A percentile compares a stretch with the other conserved stretches of the same genome.
These are phyloP conservation scores for Trematomus loennbergii DNA, from an alignment of 2,113 vertebrate genomes.

Conservation along the genomic window DNA sequence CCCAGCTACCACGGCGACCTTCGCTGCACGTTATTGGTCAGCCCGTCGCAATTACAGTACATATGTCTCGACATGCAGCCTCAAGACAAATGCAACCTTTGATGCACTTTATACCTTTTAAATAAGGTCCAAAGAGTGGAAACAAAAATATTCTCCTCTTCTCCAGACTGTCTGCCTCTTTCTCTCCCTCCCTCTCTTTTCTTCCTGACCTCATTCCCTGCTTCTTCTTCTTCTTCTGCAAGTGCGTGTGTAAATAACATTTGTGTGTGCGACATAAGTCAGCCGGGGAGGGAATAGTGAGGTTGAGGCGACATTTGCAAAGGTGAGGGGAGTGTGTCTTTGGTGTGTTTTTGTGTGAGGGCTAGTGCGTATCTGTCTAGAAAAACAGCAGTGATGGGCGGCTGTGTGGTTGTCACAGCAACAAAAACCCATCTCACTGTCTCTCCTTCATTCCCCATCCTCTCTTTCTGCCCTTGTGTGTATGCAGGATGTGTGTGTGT, in stretches of 20 bases:
- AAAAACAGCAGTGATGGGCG: conserved; percentile 31
- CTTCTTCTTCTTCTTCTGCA: neutral
- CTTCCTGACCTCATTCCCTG: neutral
- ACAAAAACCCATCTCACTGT: conserved; percentile 30
- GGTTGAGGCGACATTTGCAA: conserved; percentile 43
- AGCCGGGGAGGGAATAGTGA: conserved; percentile 14
- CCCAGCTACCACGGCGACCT: conserved; percentile 28
- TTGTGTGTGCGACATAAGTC: conserved; percentile 5
- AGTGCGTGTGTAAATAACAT: neutral
- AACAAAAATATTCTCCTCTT: neutral
- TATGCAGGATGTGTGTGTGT: conserved; percentile 39
- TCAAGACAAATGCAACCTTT: conserved; percentile 12
- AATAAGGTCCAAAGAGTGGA: neutral
- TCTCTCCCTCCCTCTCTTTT: neutral
- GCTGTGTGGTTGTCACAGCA: conserved; percentile 66
- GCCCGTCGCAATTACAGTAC: conserved; percentile 33
- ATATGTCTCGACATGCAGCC: conserved; percentile 34
- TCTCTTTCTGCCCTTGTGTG: conserved; percentile 40
- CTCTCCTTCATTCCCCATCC: conserved; percentile 23
- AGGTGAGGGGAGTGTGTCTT: conserved; percentile 23
- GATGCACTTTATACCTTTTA: neutral
- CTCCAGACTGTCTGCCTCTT: neutral
- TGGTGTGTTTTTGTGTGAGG: conserved; percentile 3
- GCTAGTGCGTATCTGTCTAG: conserved; percentile 3
- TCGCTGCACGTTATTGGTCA: conserved; percentile 46